phyloP scores from a whole-genome alignment of 53 echinoderm and acorn worm species.

The Holothuria leucospilota region DNA sequence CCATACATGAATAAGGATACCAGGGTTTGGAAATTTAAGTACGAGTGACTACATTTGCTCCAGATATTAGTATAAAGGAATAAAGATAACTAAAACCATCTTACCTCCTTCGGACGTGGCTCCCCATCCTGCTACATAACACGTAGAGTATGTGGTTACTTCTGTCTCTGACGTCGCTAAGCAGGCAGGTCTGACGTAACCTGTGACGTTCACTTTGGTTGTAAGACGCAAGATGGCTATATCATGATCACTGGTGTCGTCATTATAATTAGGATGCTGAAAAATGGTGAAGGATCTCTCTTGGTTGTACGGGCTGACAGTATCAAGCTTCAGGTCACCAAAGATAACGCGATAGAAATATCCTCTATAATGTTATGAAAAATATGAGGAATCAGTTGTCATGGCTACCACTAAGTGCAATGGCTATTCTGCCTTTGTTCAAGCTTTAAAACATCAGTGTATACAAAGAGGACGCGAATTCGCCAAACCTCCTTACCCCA shows the following conservation, averaged over 20 bases:
- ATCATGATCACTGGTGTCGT: slow-evolving; percentile 53
- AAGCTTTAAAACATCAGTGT: too few relatives aligned
- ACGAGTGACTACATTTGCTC: too few relatives aligned
- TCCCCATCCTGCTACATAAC: slow-evolving; percentile 71
- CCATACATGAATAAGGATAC: too few relatives aligned
- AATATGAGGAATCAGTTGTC: not conserved
- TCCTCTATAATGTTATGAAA: slow-evolving; percentile 10
- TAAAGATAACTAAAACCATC: too few relatives aligned
- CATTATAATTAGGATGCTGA: slow-evolving; percentile 17
- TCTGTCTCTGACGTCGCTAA: slow-evolving; percentile 66
- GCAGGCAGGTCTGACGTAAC: slow-evolving; percentile 74
- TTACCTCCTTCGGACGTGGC: slow-evolving; percentile 53
- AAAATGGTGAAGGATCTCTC: slow-evolving; percentile 10
- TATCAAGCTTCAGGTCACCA: slow-evolving; percentile 5
- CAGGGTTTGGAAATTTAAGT: too few relatives aligned
- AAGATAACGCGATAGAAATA: slow-evolving; percentile 9
- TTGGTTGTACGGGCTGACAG: not conserved
- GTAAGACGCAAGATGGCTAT: slow-evolving; percentile 73
- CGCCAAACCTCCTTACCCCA: too few relatives aligned
- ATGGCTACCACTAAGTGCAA: not conserved
- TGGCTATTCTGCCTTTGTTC: too few relatives aligned
- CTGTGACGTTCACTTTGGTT: slow-evolving; percentile 57
- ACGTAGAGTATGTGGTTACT: slow-evolving; percentile 49
- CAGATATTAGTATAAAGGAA: too few relatives aligned
- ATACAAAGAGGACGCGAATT: too few relatives aligned